Percentiles rank a stretch among this genome's conserved stretches.
Conservation (phyloP, 2,888 invertebrate species). For the Mythimna lalbum region DNA sequence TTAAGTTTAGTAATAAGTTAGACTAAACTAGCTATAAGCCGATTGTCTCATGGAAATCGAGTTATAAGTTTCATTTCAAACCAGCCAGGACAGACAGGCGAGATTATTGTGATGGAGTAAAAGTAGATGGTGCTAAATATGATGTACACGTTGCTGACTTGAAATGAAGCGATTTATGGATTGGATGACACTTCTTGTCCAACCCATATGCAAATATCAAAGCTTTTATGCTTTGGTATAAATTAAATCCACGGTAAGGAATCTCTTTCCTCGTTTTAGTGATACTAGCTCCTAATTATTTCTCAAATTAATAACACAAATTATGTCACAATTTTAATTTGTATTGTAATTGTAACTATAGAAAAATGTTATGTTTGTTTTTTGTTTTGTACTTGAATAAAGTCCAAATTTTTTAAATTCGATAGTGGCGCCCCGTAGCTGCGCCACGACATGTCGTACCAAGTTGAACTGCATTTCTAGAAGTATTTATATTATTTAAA, state of each 20-base stretch:
- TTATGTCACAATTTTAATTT: conserved; percentile 88
- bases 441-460: conserved; percentile 86
- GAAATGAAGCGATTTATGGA: conserved; percentile 86
- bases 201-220: conserved; percentile 78
- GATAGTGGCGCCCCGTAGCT: conserved; percentile 73
- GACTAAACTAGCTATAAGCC: conserved; percentile 74
- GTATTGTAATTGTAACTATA: conserved; percentile 84
- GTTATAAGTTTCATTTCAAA: conserved; percentile 87
- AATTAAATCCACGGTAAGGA: conserved; percentile 83
- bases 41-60: conserved; percentile 75
- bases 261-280: conserved; percentile 89
- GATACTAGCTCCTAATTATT: conserved; percentile 90
- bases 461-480: conserved; percentile 90
- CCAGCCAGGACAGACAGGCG: conserved; percentile 76
- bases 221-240: conserved; percentile 71
- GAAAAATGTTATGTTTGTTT: conserved; percentile 88
- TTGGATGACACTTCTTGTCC: conserved; percentile 89
- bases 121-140: conserved; percentile 82
- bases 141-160: conserved; percentile 79
- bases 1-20: conserved; percentile 82
- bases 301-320: conserved; percentile 88
- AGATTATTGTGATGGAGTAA: conserved; percentile 65
- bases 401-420: conserved; percentile 82
- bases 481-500: conserved; percentile 89
- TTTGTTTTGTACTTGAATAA: conserved; percentile 86